Evolutionary conservation across 2,797 vertebrate genomes (phyloP).

Genomic region (Protosalanx chinensis): DNA sequence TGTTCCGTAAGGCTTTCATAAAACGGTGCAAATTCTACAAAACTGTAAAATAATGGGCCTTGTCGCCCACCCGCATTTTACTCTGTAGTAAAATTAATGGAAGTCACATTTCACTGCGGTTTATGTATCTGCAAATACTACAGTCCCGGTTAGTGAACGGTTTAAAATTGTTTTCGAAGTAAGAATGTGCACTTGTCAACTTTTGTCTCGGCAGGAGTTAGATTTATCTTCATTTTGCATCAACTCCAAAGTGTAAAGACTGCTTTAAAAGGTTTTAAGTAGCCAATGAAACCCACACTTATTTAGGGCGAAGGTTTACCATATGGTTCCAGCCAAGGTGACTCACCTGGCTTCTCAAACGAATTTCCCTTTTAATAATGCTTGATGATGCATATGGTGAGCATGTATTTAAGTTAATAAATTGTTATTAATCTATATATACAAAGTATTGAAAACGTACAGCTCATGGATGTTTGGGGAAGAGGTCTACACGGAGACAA

Average conservation of each 20-base stretch:
- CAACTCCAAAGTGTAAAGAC: not conserved
- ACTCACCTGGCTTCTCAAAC: conserved; percentile 11
- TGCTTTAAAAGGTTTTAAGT: not conserved
- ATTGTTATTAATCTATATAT: too few species aligned
- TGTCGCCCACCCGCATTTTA: conserved; percentile 75
- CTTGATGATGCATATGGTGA: too few species aligned
- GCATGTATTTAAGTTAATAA: too few species aligned
- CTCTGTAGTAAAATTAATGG: conserved; percentile 72
- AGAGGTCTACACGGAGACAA: too few species aligned
- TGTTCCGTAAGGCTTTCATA: conserved; percentile 63
- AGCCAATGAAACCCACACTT: conserved; percentile 10
- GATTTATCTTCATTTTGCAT: conserved; percentile 3
- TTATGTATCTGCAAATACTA: conserved; percentile 43
- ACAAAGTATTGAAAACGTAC: too few species aligned
- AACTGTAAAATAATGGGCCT: conserved; percentile 62
- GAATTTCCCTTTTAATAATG: not conserved
- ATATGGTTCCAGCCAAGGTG: conserved; percentile 6
- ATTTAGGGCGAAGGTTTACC: conserved; percentile 1
- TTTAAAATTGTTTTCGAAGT: conserved; percentile 52
- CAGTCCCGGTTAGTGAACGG: conserved; percentile 45
- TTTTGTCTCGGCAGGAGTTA: conserved; percentile 12
- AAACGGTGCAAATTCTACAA: conserved; percentile 51
- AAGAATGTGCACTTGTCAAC: conserved; percentile 45
- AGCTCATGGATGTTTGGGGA: too few species aligned
- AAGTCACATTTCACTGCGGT: conserved; percentile 72